A percentile compares a stretch with the other conserved stretches of the same genome.
Evolutionary conservation across 2,888 invertebrate species (phyloP).

Genomic region (Sicus ferrugineus): DNA sequence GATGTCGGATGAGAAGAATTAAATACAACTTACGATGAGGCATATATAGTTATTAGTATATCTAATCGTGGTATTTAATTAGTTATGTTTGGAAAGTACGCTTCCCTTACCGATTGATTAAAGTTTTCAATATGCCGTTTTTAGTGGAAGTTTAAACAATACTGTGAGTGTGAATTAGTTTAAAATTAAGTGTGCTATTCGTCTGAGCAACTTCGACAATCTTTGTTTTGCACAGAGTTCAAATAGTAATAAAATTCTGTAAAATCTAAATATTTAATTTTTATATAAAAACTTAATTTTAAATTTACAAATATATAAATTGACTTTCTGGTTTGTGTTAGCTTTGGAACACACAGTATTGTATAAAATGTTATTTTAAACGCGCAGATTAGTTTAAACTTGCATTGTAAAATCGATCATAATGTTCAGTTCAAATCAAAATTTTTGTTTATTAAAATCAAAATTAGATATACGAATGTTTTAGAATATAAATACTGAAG

Average conservation of each 20-base stretch:
- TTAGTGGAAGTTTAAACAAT: background rate
- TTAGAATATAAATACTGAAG: too few relatives aligned
- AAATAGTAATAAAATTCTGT: background rate
- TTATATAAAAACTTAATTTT: background rate
- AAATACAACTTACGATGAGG: background rate
- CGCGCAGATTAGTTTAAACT: too few relatives aligned
- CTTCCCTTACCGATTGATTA: background rate
- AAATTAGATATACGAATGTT: too few relatives aligned
- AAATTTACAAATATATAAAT: too few relatives aligned
- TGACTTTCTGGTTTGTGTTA: too few relatives aligned
- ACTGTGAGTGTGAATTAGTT: background rate
- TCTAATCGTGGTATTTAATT: too few relatives aligned
- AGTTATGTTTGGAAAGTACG: too few relatives aligned
- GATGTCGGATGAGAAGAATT: slow-evolving; percentile 45
- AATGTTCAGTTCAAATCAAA: too few relatives aligned
- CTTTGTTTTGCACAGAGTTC: background rate
- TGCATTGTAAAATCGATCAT: too few relatives aligned
- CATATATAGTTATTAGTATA: background rate
- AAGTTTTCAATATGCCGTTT: background rate
- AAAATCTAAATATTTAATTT: background rate
- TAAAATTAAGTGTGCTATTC: background rate
- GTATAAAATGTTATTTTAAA: too few relatives aligned
- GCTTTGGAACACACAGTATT: too few relatives aligned
- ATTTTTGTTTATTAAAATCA: too few relatives aligned
- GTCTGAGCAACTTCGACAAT: background rate